These are phyloP conservation scores for Lepidothrix coronata DNA, from an alignment of 2,113 vertebrate species.

Conservation along the genomic window DNA sequence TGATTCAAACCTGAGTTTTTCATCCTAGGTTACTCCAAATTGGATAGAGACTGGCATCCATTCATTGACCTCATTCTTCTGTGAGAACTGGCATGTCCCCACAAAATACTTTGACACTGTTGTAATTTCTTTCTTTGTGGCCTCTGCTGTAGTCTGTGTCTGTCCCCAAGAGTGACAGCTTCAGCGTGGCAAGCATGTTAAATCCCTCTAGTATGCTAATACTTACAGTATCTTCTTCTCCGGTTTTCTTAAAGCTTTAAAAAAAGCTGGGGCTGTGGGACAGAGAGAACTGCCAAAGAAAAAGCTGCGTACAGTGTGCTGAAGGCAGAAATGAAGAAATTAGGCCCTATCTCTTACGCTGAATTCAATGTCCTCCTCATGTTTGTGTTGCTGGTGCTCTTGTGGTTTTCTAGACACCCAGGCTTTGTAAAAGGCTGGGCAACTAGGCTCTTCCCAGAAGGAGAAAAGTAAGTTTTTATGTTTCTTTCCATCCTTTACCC, in stretches of 20 bases:
- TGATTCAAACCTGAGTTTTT: not conserved
- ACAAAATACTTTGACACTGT: not conserved
- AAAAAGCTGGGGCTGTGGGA: constrained; percentile 83
- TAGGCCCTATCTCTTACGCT: constrained; percentile 88
- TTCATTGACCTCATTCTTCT: not conserved
- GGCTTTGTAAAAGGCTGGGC: constrained; percentile 93
- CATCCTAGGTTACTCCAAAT: not conserved
- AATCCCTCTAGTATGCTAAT: not conserved
- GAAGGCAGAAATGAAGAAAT: constrained; percentile 79
- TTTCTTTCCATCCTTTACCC: not conserved
- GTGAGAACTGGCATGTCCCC: not conserved
- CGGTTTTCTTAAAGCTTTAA: constrained; percentile 75
- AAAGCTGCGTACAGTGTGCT: constrained; percentile 79
- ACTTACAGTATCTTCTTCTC: not conserved
- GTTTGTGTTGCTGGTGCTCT: constrained; percentile 83
- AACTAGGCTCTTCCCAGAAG: constrained; percentile 76
- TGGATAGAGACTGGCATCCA: not conserved
- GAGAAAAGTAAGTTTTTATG: constrained; percentile 78
- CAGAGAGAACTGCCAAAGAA: constrained; percentile 76
- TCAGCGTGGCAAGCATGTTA: not conserved
- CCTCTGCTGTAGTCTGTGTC: not conserved
- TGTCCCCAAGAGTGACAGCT: not conserved
- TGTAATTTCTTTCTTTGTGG: not conserved
- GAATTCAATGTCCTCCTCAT: constrained; percentile 87
- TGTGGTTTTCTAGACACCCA: constrained; percentile 94